Percentiles rank a stretch among this genome's conserved stretches.
phyloP scores from a whole-genome alignment of 1,140 invertebrate genomes.

The Drosophila takahashii region DNA sequence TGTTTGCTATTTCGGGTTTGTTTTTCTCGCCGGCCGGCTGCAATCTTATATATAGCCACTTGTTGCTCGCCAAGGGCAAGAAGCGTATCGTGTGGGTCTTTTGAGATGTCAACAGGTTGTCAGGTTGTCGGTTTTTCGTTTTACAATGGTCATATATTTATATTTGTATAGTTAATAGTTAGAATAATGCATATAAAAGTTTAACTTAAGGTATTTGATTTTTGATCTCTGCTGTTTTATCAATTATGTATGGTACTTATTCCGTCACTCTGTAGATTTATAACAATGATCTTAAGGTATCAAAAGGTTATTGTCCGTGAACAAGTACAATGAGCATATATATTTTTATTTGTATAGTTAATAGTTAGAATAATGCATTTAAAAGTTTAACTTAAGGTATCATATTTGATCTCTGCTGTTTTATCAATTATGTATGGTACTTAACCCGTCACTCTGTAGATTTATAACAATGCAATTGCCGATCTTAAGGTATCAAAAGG shows the following conservation, averaged over 20 bases:
- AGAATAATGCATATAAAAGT: conserved; percentile 29
- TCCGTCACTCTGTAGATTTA: conserved; percentile 1
- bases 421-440: conserved; percentile 8
- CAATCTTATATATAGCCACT: conserved; percentile 59
- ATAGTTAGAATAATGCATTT: conserved; percentile 26
- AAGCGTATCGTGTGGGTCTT: conserved; percentile 38
- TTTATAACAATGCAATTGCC: conserved; percentile 26
- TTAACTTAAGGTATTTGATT: conserved; percentile 24
- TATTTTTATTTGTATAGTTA: conserved; percentile 5
- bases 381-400: conserved; percentile 34
- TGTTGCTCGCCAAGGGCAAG: conserved; percentile 8
- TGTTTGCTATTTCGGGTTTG: conserved; percentile 20
- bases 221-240: conserved; percentile 4
- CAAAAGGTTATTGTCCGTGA: conserved; percentile 58
- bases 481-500: conserved; percentile 29
- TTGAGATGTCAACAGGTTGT: conserved; percentile 55
- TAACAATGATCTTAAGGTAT: conserved; percentile 29
- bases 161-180: conserved; percentile 14
- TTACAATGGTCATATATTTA: conserved; percentile 2
- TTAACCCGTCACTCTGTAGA: conserved; percentile 1
- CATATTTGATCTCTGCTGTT: conserved; percentile 1
- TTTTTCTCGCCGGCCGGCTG: not conserved
- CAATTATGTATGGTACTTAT: conserved; percentile 8
- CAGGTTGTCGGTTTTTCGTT: conserved; percentile 6
- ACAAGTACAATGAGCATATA: conserved; percentile 2